Evolutionary conservation across 1,140 invertebrate species (phyloP), one percentile per base, ranked within the genome.

Genomic region (Drosophila sulfurigaster): DNA sequence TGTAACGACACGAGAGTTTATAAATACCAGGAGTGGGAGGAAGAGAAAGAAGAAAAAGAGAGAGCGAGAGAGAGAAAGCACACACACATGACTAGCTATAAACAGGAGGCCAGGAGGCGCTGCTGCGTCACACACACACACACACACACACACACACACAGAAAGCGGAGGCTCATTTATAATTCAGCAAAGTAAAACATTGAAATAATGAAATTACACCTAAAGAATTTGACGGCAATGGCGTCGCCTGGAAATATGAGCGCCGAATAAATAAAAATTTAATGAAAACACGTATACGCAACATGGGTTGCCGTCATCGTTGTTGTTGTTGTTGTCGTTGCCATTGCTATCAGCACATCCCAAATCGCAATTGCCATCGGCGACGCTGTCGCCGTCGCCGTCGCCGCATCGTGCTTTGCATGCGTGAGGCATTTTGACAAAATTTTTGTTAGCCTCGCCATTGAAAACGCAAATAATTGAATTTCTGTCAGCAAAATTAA

Each of bases 161-260:
- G 32, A 48, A 52, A 62, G 15, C 71, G 46, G 48, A 69, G 76
- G 60, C 69, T 88, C 70, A 87, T 87, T 87, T 83, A 87, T 89
- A 89, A 87, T 87, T 87, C 80, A 87, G 83, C 60, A 80, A 87
- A 87, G 85, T 87, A 87, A 87, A 87, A 87, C 83, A 87, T 87
- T 87, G 85, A 89, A 87, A 82, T 87, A 87, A 87, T 87, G 85
- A 87, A 87, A 87, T 87, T 87, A 87, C 83, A 83, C 81, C 85
- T 89, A 74, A 89, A 80, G 85, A 88, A 89, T 87, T 82, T 79
- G 35, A 74, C 45, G 67, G 73, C 67, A 30, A 52, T 51, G 41
- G 63, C 57, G 65, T 64, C 60, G 69, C 71, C 48, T 16, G 70
- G 59, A 79, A 80, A 88, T 89, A 89, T 89, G 82, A 65, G 67